Percentiles rank a stretch among this genome's conserved stretches.
phyloP scores from a whole-genome alignment of 2,113 vertebrate genomes.

The Pterocles burchelli region DNA sequence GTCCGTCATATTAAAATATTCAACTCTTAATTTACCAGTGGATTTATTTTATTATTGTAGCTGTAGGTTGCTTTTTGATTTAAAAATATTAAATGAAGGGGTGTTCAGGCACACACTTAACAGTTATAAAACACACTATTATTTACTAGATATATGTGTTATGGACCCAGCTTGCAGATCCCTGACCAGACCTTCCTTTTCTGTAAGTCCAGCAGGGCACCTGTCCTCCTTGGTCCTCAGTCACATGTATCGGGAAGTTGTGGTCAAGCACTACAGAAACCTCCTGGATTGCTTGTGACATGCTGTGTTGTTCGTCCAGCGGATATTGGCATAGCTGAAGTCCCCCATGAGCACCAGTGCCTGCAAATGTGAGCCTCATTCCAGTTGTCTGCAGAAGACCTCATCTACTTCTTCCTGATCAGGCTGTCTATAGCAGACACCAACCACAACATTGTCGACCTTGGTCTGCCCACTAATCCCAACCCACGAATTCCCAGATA shows the following conservation, averaged over 20 bases:
- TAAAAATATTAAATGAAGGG: not conserved
- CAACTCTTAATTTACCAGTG: not conserved
- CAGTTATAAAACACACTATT: not conserved
- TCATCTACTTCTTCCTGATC: not conserved
- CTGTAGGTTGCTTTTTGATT: not conserved
- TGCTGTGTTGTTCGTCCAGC: not conserved
- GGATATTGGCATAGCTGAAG: not conserved
- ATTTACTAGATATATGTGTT: not conserved
- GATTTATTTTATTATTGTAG: not conserved
- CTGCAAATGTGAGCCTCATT: not conserved
- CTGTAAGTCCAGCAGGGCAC: not conserved
- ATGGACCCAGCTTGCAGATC: not conserved
- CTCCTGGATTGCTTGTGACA: not conserved
- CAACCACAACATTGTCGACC: not conserved
- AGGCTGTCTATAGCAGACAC: not conserved
- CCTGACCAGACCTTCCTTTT: not conserved
- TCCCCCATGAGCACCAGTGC: not conserved
- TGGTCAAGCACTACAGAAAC: not conserved
- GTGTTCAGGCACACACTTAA: not conserved
- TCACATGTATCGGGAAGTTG: not conserved
- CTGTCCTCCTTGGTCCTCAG: not conserved
- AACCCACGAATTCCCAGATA: not conserved
- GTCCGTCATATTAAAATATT: not conserved
- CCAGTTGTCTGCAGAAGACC: not conserved
- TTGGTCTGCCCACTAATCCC: not conserved